Conservation (phyloP, 2,888 invertebrate genomes). For the Cephus pygmeus region DNA sequence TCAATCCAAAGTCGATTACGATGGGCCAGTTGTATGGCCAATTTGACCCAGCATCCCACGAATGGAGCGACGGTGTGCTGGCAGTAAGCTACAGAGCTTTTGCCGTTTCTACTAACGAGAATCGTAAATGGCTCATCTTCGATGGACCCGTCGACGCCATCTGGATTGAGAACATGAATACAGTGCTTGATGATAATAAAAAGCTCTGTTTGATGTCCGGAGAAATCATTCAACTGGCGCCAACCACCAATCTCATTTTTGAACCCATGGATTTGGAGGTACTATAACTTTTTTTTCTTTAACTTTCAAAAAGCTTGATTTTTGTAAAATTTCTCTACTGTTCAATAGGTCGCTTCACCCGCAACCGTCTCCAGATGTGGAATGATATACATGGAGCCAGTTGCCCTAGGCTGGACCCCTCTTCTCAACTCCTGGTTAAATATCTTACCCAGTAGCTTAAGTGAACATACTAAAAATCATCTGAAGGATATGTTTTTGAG, state of each 20-base stretch:
- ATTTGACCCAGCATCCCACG: slow-evolving; percentile 94
- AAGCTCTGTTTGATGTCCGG: slow-evolving; percentile 97
- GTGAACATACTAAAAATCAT: slow-evolving; percentile 76
- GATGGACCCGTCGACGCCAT: slow-evolving; percentile 97
- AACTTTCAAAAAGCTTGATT: not conserved
- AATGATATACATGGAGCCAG: slow-evolving; percentile 96
- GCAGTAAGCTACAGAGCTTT: slow-evolving; percentile 85
- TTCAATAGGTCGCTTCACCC: slow-evolving; percentile 79
- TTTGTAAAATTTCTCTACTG: not conserved
- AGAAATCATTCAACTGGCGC: slow-evolving; percentile 92
- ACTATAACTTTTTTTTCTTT: not conserved
- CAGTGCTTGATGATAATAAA: slow-evolving; percentile 95
- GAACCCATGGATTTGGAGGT: slow-evolving; percentile 94
- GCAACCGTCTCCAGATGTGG: slow-evolving; percentile 95
- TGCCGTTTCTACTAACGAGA: slow-evolving; percentile 75
- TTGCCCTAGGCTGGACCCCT: slow-evolving; percentile 90
- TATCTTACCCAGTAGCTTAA: slow-evolving; percentile 77
- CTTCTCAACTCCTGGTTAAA: slow-evolving; percentile 88
- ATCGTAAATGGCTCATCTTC: slow-evolving; percentile 92
- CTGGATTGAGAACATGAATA: slow-evolving; percentile 98
- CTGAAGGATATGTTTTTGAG: slow-evolving; percentile 79
- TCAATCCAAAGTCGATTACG: slow-evolving; percentile 95
- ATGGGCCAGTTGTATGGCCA: slow-evolving; percentile 97
- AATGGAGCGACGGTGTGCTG: slow-evolving; percentile 92
- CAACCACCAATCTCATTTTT: slow-evolving; percentile 90